phyloP scores from a whole-genome alignment of 2,113 vertebrate species.

The Dascyllus trimaculatus region DNA sequence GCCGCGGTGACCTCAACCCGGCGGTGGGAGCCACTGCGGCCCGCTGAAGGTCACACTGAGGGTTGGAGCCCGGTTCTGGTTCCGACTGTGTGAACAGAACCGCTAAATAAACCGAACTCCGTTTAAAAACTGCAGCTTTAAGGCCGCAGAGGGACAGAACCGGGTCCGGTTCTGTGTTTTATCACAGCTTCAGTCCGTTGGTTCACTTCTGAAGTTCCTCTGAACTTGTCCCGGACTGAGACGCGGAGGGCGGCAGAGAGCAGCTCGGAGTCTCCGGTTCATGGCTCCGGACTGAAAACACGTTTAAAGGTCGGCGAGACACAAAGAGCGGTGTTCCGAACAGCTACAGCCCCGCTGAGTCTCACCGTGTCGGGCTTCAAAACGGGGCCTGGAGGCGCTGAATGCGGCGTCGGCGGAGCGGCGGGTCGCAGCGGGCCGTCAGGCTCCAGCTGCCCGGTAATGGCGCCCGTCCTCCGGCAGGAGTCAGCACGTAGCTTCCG shows the following conservation, averaged over 20 bases:
- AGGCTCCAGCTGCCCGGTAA: conserved; percentile 72
- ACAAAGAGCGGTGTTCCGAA: too few species aligned
- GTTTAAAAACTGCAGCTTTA: not conserved
- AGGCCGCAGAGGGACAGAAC: not conserved
- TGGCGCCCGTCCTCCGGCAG: conserved; percentile 83
- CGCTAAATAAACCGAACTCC: not conserved
- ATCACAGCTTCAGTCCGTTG: too few species aligned
- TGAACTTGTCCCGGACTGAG: too few species aligned
- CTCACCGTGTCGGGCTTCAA: not conserved
- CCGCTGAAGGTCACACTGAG: conserved; percentile 5
- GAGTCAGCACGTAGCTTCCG: conserved; percentile 81
- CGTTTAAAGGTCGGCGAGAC: not conserved
- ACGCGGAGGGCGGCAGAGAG: conserved; percentile 33
- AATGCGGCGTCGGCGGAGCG: not conserved
- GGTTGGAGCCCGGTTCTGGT: not conserved
- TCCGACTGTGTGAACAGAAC: not conserved
- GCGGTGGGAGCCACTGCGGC: not conserved
- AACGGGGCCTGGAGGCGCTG: too few species aligned
- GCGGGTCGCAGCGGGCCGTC: conserved; percentile 38
- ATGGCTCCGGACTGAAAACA: not conserved
- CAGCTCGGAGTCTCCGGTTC: too few species aligned
- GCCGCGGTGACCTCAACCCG: not conserved
- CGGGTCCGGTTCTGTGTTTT: too few species aligned
- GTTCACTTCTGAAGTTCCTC: too few species aligned
- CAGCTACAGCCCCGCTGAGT: not conserved